Percentiles rank a stretch among this genome's conserved stretches.
Conservation (phyloP, 2,797 vertebrate species). For the Fringilla coelebs region DNA sequence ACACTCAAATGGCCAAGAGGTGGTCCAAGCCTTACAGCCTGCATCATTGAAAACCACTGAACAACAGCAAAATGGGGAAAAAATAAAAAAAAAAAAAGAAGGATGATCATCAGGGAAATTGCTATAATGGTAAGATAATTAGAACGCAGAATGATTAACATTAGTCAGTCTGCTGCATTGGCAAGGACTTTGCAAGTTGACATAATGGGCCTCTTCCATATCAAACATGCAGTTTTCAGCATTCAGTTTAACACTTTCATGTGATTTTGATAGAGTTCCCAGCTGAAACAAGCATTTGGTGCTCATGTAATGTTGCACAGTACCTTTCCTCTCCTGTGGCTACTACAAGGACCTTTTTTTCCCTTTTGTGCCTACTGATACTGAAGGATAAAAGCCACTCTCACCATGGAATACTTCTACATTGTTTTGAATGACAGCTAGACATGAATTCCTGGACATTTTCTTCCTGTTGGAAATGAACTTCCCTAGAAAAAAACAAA, state of each 20-base stretch:
- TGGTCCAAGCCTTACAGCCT: slow-evolving; percentile 15
- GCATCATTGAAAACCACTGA: slow-evolving; percentile 31
- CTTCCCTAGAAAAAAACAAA: not conserved
- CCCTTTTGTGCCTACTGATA: not conserved
- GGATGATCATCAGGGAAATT: slow-evolving; percentile 51
- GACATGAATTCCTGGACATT: not conserved
- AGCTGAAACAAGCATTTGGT: not conserved
- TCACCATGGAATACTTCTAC: not conserved
- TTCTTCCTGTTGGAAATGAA: not conserved
- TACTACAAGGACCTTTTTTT: not conserved
- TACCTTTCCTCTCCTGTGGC: not conserved
- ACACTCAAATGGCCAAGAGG: not conserved
- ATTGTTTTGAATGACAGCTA: not conserved
- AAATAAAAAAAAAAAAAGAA: not conserved
- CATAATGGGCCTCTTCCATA: slow-evolving; percentile 33
- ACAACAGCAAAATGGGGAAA: not conserved
- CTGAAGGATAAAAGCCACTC: not conserved
- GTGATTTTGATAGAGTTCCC: not conserved
- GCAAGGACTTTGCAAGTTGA: slow-evolving; percentile 40
- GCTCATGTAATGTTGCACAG: fast-evolving
- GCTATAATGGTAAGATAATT: slow-evolving; percentile 62
- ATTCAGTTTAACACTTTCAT: not conserved
- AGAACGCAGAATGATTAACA: slow-evolving; percentile 40
- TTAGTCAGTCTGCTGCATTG: slow-evolving; percentile 33
- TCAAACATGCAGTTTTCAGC: not conserved